These are phyloP conservation scores for Tapirus terrestris DNA, from an alignment of 2,113 vertebrate genomes.

Conservation along the genomic window DNA sequence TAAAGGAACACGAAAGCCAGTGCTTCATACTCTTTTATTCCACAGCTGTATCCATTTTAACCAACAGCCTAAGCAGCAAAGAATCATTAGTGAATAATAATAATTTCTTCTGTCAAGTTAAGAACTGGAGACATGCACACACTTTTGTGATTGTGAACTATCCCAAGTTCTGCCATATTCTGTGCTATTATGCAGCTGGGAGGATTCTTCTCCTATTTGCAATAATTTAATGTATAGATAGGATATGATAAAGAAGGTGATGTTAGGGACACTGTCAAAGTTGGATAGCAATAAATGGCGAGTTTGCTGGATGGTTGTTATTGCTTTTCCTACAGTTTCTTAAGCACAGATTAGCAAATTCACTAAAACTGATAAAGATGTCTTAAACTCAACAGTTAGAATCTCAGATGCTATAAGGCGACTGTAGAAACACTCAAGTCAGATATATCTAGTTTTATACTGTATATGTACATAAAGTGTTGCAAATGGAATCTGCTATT, in stretches of 20 bases:
- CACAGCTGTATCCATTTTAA: background rate
- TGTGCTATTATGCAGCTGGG: background rate
- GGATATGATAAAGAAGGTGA: background rate
- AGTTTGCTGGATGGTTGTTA: background rate
- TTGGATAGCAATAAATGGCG: background rate
- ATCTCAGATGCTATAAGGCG: background rate
- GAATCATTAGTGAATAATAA: background rate
- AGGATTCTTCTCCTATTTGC: background rate
- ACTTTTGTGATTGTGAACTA: background rate
- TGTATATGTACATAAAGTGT: background rate
- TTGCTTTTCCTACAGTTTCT: background rate
- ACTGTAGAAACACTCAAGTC: background rate
- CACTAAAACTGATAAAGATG: background rate
- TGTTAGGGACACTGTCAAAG: background rate
- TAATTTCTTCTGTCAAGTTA: background rate
- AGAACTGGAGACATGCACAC: background rate
- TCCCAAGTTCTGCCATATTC: too few relatives aligned
- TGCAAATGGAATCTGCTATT: background rate
- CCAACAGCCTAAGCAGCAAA: background rate
- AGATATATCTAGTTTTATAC: background rate
- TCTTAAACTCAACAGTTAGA: background rate
- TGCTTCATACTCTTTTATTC: background rate
- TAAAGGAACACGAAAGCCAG: background rate
- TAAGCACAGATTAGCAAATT: background rate
- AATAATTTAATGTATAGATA: background rate